phyloP scores from a whole-genome alignment of 2,888 invertebrate species.

The Perdita meconis region DNA sequence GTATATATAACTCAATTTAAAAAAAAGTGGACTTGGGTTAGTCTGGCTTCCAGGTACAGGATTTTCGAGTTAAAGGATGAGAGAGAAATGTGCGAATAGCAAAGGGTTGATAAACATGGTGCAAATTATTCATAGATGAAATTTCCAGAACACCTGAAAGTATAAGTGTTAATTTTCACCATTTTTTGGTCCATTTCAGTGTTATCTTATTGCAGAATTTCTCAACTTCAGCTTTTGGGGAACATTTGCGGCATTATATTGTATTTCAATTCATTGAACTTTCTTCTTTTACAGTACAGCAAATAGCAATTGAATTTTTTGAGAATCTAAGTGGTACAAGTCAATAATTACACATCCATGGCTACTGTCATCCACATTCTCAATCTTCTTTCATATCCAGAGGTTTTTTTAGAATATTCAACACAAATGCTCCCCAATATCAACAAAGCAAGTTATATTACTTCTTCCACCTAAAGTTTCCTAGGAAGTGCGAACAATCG shows the following conservation, averaged over 20 bases:
- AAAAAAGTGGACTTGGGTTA: no score
- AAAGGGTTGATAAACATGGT: neutral
- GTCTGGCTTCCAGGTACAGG: no score
- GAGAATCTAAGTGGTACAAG: neutral
- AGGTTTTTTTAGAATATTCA: neutral
- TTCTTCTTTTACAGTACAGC: neutral
- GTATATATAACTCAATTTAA: no score
- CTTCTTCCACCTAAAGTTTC: neutral
- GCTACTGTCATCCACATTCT: no score
- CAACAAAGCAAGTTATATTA: neutral
- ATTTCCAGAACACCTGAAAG: slow-evolving; percentile 15
- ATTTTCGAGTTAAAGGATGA: no score
- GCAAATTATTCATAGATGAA: neutral
- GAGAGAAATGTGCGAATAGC: neutral
- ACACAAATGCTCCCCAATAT: slow-evolving; percentile 5
- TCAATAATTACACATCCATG: neutral
- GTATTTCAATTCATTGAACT: neutral
- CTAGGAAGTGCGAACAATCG: neutral
- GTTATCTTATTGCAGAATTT: neutral
- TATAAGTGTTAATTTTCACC: slow-evolving; percentile 23
- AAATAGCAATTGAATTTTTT: neutral
- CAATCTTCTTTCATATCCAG: neutral
- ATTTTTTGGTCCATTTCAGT: neutral
- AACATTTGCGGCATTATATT: slow-evolving; percentile 5
- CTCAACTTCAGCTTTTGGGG: neutral